phyloP scores from a whole-genome alignment of 1,140 invertebrate species.

The Physella acuta region DNA sequence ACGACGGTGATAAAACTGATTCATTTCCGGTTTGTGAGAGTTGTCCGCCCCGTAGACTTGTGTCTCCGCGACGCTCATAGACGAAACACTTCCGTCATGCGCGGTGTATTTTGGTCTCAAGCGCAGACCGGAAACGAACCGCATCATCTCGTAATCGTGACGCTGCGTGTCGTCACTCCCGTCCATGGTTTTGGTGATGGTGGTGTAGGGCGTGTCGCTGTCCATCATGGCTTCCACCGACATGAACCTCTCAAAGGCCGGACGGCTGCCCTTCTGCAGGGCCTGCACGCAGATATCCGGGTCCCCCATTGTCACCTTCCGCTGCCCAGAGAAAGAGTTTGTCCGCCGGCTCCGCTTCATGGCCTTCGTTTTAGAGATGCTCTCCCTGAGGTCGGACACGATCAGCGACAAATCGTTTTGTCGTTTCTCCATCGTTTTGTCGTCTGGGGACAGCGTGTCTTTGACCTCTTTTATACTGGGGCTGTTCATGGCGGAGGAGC shows the following conservation, averaged over 20 bases:
- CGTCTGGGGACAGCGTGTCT: not conserved
- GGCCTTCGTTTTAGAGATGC: conserved; percentile 19
- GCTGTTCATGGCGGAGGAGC: conserved; percentile 10
- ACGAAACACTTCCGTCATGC: not conserved
- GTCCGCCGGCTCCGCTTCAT: conserved; percentile 17
- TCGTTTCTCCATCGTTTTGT: not conserved
- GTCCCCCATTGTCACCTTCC: not conserved
- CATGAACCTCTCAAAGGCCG: conserved; percentile 18
- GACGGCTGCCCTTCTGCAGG: not conserved
- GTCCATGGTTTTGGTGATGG: not conserved
- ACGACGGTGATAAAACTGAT: no score
- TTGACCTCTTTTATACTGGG: not conserved
- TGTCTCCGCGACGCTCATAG: not conserved
- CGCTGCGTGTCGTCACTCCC: not conserved
- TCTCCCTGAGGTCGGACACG: conserved; percentile 19
- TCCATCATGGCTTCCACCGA: conserved; percentile 20
- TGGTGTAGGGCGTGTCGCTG: conserved; percentile 18
- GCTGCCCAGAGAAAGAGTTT: conserved; percentile 20
- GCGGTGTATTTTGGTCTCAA: not conserved
- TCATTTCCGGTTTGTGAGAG: not conserved
- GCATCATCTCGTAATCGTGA: not conserved
- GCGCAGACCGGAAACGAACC: not conserved
- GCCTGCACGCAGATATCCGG: not conserved
- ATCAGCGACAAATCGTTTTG: not conserved
- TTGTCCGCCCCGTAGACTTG: not conserved